phyloP scores from a whole-genome alignment of 2,888 invertebrate genomes.

The Octonoba sinensis region DNA sequence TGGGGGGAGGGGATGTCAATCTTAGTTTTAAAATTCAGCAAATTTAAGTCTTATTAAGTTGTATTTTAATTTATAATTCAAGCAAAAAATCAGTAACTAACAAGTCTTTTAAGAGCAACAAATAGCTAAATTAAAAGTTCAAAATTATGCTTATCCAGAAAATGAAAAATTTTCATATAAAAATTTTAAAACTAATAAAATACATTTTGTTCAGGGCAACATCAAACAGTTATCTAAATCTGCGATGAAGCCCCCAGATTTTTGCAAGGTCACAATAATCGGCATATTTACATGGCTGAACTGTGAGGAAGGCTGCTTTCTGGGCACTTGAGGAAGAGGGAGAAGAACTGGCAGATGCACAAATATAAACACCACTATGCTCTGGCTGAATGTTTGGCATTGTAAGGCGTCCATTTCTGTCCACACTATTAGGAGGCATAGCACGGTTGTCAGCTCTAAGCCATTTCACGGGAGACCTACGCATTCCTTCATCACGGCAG shows the following conservation, averaged over 20 bases:
- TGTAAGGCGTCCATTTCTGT: slow-evolving; percentile 84
- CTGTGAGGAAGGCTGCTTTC: slow-evolving; percentile 79
- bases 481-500: slow-evolving; percentile 90
- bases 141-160: neutral
- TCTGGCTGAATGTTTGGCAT: slow-evolving; percentile 83
- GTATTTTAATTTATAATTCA: neutral
- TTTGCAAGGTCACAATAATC: slow-evolving; percentile 64
- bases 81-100: neutral
- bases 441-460: slow-evolving; percentile 82
- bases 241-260: slow-evolving; percentile 56
- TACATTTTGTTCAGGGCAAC: slow-evolving; percentile 1
- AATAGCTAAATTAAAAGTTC: neutral
- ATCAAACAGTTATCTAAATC: slow-evolving; percentile 16
- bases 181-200: neutral
- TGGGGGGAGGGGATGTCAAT: too few species aligned
- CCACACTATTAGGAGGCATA: slow-evolving; percentile 82
- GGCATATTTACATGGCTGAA: slow-evolving; percentile 81
- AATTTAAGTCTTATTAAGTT: too few species aligned
- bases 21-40: too few species aligned
- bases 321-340: slow-evolving; percentile 73
- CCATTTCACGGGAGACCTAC: slow-evolving; percentile 79
- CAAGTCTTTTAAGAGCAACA: slow-evolving; percentile 1
- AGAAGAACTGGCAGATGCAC: slow-evolving; percentile 82
- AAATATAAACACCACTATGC: slow-evolving; percentile 86
- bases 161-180: neutral